Evolutionary conservation across 2,888 invertebrate species (phyloP).

Genomic region (Lamproptera curius): DNA sequence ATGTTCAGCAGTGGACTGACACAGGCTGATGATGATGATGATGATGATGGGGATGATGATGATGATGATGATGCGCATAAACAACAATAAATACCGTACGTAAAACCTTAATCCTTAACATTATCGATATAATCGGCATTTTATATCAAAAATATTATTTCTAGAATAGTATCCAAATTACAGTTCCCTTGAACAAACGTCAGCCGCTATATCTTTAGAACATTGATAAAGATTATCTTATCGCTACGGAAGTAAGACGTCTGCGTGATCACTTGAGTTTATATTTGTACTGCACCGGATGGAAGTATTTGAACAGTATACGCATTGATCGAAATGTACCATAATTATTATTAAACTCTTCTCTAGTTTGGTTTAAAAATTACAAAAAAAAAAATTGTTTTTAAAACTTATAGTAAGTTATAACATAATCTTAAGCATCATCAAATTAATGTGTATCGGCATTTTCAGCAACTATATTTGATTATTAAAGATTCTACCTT

Average conservation of each 20-base stretch:
- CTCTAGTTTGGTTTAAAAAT: not conserved
- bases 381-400: not conserved
- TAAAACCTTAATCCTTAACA: too few species aligned
- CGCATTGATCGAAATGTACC: not conserved
- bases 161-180: not conserved
- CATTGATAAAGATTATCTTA: conserved; percentile 29
- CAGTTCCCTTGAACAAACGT: not conserved
- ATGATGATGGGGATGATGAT: too few species aligned
- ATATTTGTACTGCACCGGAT: conserved; percentile 14
- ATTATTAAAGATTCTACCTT: too few species aligned
- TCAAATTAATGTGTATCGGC: too few species aligned
- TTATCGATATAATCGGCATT: too few species aligned
- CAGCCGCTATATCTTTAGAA: not conserved
- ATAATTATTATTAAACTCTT: too few species aligned
- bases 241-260: conserved; percentile 32
- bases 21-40: too few species aligned
- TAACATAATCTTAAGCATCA: too few species aligned
- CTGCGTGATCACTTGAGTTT: conserved; percentile 9
- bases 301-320: conserved; percentile 3
- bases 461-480: too few species aligned
- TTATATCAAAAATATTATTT: not conserved
- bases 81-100: not conserved
- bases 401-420: not conserved
- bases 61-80: too few species aligned
- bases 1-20: too few species aligned